Evolutionary conservation across 2,888 invertebrate genomes (phyloP).

Genomic region (Nephrotoma appendiculata): DNA sequence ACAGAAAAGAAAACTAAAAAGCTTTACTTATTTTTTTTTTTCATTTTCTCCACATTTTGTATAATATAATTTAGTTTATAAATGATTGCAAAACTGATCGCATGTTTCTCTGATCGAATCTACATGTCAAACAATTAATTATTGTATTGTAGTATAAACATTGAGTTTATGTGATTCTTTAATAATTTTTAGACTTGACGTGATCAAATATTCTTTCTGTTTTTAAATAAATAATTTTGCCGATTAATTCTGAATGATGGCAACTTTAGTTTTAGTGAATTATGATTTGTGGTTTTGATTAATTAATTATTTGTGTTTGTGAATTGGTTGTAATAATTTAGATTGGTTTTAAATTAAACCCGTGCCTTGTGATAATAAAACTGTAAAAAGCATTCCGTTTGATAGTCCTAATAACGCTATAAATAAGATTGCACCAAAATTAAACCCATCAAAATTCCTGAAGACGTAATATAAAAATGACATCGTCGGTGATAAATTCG

Average conservation of each 20-base stretch:
- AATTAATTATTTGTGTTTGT: neutral
- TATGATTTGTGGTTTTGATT: neutral
- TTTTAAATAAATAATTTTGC: neutral
- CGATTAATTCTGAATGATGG: neutral
- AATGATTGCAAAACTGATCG: constrained; percentile 1
- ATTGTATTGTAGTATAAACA: neutral
- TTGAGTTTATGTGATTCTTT: neutral
- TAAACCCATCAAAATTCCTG: neutral
- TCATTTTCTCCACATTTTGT: neutral
- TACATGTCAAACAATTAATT: neutral
- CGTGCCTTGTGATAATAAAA: neutral
- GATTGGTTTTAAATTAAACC: neutral
- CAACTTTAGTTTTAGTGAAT: neutral
- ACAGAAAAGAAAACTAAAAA: neutral
- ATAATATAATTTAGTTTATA: neutral
- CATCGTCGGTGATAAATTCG: neutral
- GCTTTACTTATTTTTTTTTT: neutral
- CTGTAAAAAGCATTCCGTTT: neutral
- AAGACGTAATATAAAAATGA: neutral
- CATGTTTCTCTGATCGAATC: neutral
- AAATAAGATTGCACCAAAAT: neutral
- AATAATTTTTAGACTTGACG: neutral
- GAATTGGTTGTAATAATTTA: neutral
- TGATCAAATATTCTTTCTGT: neutral
- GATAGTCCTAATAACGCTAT: neutral